Percentiles rank a stretch among this genome's conserved stretches.
These are phyloP conservation scores for Drosophila borealis DNA, from an alignment of 2,888 invertebrate species.

Conservation along the genomic window DNA sequence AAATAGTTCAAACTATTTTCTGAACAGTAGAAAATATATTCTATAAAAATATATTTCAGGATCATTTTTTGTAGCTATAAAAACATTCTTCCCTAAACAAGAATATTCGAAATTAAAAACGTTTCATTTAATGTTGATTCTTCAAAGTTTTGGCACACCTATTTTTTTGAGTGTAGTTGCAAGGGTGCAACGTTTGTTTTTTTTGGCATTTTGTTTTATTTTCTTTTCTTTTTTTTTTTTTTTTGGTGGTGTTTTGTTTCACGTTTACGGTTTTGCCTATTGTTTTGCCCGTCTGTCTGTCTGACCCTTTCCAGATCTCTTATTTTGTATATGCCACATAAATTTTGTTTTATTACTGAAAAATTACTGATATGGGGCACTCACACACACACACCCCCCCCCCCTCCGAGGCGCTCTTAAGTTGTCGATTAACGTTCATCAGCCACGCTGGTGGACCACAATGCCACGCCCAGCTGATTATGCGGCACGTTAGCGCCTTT, in stretches of 20 bases:
- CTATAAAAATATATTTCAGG: no score
- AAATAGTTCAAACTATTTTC: no score
- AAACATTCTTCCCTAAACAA: no score
- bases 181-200: constrained; percentile 12
- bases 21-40: no score
- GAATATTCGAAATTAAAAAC: no score
- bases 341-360: constrained; percentile 72
- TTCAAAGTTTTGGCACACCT: no score
- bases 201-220: constrained; percentile 49
- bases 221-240: constrained; percentile 21
- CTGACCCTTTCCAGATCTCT: constrained; percentile 65
- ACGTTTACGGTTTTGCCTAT: constrained; percentile 31
- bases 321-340: constrained; percentile 52
- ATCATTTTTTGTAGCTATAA: no score
- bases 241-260: constrained; percentile 41
- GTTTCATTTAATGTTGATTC: no score
- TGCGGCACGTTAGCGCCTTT: constrained; percentile 5
- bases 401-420: constrained; percentile 20
- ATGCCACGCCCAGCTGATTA: constrained; percentile 37
- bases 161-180: neutral
- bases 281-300: constrained; percentile 64
- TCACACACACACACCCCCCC: neutral
- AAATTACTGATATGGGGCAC: constrained; percentile 61
- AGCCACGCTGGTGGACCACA: constrained; percentile 24
- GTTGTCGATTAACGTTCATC: constrained; percentile 63